Evolutionary conservation across 2,113 vertebrate species (phyloP).

Genomic region (Amphilophus citrinellus): DNA sequence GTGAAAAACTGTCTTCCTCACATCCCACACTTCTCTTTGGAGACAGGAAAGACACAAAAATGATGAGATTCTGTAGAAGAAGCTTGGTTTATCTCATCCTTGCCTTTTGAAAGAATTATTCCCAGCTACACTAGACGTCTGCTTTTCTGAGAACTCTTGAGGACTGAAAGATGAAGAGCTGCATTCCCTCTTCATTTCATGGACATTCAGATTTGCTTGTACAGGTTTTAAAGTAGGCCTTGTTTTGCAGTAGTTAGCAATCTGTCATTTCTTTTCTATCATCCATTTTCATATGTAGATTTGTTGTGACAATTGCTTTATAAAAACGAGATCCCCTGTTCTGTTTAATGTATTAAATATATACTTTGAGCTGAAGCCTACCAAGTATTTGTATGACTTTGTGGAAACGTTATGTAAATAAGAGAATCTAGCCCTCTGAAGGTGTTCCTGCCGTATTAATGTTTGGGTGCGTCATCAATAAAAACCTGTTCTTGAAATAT

Average conservation of each 20-base stretch:
- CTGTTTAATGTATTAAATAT: conserved; percentile 78
- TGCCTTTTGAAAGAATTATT: conserved; percentile 58
- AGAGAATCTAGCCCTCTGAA: conserved; percentile 73
- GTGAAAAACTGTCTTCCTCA: conserved; percentile 69
- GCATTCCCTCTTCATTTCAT: conserved; percentile 46
- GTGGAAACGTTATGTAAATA: conserved; percentile 78
- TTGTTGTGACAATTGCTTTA: conserved; percentile 82
- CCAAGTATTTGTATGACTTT: conserved; percentile 78
- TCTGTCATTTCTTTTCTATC: conserved; percentile 62
- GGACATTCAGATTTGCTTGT: conserved; percentile 61
- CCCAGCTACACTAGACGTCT: conserved; percentile 46
- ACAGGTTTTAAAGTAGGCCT: conserved; percentile 74
- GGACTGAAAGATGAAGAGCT: conserved; percentile 42
- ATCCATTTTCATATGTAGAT: conserved; percentile 81
- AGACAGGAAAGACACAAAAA: conserved; percentile 42
- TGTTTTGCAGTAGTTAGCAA: conserved; percentile 72
- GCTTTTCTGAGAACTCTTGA: conserved; percentile 47
- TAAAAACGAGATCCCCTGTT: conserved; percentile 65
- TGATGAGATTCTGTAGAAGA: conserved; percentile 58
- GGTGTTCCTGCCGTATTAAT: conserved; percentile 74
- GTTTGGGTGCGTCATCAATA: conserved; percentile 79
- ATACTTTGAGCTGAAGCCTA: conserved; percentile 76
- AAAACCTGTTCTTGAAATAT: conserved; percentile 73
- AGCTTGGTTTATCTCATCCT: conserved; percentile 56
- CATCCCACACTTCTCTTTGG: conserved; percentile 28